Percentiles rank a stretch among this genome's conserved stretches.
These are phyloP conservation scores for Cancer borealis DNA, from an alignment of 2,888 invertebrate species.

Conservation along the genomic window DNA sequence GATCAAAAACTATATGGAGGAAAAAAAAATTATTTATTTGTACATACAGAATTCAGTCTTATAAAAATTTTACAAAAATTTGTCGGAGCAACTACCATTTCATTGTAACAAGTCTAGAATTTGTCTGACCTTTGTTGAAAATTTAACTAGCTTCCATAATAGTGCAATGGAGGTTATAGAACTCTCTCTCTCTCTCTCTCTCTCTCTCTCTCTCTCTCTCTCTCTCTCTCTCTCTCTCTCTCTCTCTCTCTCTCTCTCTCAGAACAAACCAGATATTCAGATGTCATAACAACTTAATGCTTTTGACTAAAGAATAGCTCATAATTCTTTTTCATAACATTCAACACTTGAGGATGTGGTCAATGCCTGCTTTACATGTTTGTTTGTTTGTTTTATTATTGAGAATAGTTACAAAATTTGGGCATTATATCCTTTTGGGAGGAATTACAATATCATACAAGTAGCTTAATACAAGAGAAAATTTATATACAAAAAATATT, in stretches of 20 bases:
- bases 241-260: neutral
- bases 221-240: neutral
- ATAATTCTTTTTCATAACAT: neutral
- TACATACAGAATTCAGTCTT: constrained; percentile 10
- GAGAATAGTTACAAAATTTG: neutral
- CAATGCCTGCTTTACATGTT: neutral
- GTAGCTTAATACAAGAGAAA: neutral
- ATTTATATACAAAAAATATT: constrained; percentile 20
- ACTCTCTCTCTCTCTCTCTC: neutral
- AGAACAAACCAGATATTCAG: too few relatives aligned
- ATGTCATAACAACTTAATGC: neutral
- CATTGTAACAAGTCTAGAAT: neutral
- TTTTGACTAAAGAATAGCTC: neutral
- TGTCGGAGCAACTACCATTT: neutral
- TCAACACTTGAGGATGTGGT: neutral
- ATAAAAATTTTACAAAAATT: constrained; percentile 10
- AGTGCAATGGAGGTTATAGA: neutral
- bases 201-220: constrained; percentile 20
- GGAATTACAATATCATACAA: neutral
- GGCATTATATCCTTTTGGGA: neutral
- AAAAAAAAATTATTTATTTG: constrained; percentile 31
- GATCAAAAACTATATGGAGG: neutral
- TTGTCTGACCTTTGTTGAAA: neutral
- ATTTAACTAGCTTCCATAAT: neutral
- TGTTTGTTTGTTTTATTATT: neutral